phyloP scores from a whole-genome alignment of 2,113 vertebrate genomes.

The Varanus salvator region DNA sequence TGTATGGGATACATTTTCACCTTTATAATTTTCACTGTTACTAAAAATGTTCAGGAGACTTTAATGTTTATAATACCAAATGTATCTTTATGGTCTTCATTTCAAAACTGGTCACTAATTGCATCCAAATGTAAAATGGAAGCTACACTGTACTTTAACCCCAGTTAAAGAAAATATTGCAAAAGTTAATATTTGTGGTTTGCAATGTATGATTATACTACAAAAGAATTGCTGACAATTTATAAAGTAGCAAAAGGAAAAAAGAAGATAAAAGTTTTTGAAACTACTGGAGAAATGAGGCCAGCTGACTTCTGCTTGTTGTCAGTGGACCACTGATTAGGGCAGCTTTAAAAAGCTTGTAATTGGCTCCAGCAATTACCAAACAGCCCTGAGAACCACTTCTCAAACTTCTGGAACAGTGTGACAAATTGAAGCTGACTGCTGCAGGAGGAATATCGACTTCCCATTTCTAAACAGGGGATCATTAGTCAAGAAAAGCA shows the following conservation, averaged over 20 bases:
- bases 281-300: not conserved
- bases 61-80: not conserved
- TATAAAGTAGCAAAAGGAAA: fast-evolving
- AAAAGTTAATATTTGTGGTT: not conserved
- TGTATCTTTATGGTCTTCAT: not conserved
- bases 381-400: constrained; percentile 68
- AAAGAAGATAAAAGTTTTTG: fast-evolving
- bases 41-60: not conserved
- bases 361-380: constrained; percentile 79
- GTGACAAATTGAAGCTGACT: constrained; percentile 92
- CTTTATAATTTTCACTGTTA: not conserved
- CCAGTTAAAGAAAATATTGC: not conserved
- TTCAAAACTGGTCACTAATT: not conserved
- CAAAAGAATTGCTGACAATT: not conserved
- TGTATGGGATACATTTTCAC: not conserved
- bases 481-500: constrained; percentile 96
- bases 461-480: constrained; percentile 83
- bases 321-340: constrained; percentile 64
- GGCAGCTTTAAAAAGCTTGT: constrained; percentile 65
- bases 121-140: not conserved
- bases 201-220: not conserved
- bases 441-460: constrained; percentile 88
- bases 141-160: not conserved
- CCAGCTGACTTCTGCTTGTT: constrained; percentile 53
- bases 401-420: constrained; percentile 73